Conservation (phyloP, 2,113 vertebrate species). For the Microtus richardsoni region DNA sequence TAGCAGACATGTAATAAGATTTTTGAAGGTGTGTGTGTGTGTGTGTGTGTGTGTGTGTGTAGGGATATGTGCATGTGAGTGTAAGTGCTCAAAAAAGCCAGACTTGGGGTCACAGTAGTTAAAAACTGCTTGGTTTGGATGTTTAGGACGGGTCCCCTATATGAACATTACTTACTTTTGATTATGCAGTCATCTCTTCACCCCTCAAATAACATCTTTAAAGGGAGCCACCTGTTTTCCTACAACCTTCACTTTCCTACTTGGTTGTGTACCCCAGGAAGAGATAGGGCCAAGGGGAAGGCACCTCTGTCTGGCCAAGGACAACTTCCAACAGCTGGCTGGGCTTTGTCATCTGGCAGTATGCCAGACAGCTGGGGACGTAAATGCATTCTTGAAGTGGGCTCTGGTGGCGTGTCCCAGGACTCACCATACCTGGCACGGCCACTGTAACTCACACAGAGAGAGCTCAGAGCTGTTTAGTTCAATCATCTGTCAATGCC, state of each 20-base stretch:
- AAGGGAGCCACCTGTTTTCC: not conserved
- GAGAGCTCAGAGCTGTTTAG: too few relatives aligned
- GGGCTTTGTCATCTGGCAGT: not conserved
- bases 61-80: not conserved
- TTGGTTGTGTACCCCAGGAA: not conserved
- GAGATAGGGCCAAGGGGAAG: not conserved
- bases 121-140: not conserved
- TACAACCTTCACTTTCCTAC: not conserved
- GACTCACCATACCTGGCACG: not conserved
- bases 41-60: not conserved
- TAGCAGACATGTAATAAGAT: not conserved
- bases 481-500: not conserved
- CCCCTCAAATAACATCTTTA: not conserved
- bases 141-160: not conserved
- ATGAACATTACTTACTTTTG: too few relatives aligned
- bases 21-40: not conserved
- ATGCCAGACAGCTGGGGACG: not conserved
- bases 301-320: not conserved
- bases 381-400: not conserved
- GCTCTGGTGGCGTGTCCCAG: not conserved
- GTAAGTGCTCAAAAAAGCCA: too few relatives aligned
- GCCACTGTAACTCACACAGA: not conserved
- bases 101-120: not conserved
- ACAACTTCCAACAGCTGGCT: not conserved
- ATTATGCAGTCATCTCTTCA: not conserved